These are phyloP conservation scores for Lucifuga dentata DNA, from an alignment of 2,113 vertebrate genomes.

Conservation along the genomic window DNA sequence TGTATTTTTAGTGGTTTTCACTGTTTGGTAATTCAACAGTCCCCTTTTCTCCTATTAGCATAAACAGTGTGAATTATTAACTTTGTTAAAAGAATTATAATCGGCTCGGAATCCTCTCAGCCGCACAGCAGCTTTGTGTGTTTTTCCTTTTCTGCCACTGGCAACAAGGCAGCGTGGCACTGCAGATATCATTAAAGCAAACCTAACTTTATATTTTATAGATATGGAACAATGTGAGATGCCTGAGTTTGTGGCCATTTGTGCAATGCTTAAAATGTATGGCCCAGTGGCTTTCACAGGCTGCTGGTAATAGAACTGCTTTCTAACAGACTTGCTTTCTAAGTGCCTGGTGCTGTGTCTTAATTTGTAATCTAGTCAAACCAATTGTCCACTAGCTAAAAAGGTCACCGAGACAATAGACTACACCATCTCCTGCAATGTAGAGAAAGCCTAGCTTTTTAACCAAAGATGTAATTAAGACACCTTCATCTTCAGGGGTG, in stretches of 20 bases:
- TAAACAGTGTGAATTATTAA: constrained; percentile 83
- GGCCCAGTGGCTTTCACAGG: constrained; percentile 70
- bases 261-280: constrained; percentile 66
- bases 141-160: constrained; percentile 60
- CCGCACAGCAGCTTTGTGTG: constrained; percentile 52
- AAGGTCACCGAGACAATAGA: constrained; percentile 81
- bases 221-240: constrained; percentile 57
- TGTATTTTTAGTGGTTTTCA: constrained; percentile 76
- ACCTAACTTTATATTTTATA: constrained; percentile 72
- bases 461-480: constrained; percentile 81
- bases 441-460: constrained; percentile 76
- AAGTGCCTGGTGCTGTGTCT: constrained; percentile 78
- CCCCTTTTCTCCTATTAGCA: constrained; percentile 73
- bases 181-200: constrained; percentile 70
- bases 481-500: constrained; percentile 74
- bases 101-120: constrained; percentile 53
- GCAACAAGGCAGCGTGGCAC: constrained; percentile 60
- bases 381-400: constrained; percentile 81
- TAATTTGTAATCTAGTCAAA: constrained; percentile 83
- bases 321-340: constrained; percentile 74
- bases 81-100: constrained; percentile 78
- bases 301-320: constrained; percentile 68
- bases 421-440: constrained; percentile 71
- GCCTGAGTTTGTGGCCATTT: constrained; percentile 62
- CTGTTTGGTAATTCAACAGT: constrained; percentile 80